A percentile compares a stretch with the other conserved stretches of the same genome.
These are phyloP conservation scores for Phainopepla nitens DNA, from an alignment of 2,113 vertebrate species.

Conservation along the genomic window DNA sequence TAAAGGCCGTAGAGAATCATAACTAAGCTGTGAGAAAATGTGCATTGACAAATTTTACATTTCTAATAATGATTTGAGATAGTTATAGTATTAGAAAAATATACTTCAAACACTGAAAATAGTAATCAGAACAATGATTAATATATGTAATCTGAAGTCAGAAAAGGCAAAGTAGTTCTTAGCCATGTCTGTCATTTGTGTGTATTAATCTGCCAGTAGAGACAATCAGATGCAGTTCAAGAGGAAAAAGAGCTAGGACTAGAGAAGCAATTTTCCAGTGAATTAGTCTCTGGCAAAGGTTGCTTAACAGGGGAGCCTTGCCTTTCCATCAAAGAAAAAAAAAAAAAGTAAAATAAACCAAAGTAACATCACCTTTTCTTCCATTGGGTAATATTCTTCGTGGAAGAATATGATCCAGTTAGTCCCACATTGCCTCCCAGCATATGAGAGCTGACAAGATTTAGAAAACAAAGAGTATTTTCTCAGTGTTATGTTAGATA, in stretches of 20 bases:
- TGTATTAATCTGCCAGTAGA: neutral
- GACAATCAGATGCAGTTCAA: neutral
- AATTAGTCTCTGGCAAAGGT: constrained; percentile 21
- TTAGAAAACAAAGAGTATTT: neutral
- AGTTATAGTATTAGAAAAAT: neutral
- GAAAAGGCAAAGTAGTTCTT: neutral
- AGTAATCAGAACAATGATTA: neutral
- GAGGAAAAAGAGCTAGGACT: neutral
- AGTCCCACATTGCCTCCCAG: neutral
- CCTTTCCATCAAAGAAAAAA: neutral
- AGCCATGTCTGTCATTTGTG: neutral
- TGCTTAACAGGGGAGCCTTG: neutral
- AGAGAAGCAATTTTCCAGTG: constrained; percentile 28
- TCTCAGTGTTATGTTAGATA: neutral
- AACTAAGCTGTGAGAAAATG: neutral
- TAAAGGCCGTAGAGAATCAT: neutral
- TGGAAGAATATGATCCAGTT: neutral
- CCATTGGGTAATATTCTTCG: neutral
- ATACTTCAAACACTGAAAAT: neutral
- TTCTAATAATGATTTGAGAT: neutral
- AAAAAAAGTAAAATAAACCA: neutral
- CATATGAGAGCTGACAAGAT: neutral
- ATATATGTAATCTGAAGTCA: neutral
- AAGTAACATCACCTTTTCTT: neutral
- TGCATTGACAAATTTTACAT: neutral